Conservation (phyloP, 1,140 invertebrate genomes). For the Nasonia longicornis region DNA sequence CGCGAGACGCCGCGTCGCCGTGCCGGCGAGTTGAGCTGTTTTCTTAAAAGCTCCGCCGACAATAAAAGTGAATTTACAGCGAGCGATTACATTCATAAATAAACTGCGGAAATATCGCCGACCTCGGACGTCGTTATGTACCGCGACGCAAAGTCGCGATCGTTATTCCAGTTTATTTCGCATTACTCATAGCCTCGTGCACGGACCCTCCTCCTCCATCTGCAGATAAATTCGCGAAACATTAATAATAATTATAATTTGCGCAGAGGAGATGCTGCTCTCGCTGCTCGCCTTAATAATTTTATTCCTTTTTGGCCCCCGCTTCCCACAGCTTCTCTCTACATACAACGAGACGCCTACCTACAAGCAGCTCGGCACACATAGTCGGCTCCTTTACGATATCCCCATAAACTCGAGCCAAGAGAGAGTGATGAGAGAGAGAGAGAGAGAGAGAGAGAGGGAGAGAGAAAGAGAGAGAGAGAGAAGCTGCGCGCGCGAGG, state of each 20-base stretch:
- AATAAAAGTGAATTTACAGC: slow-evolving; percentile 44
- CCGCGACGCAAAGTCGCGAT: slow-evolving; percentile 39
- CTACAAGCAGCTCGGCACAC: background rate
- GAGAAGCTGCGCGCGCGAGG: slow-evolving; percentile 30
- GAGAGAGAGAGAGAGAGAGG: background rate
- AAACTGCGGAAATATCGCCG: slow-evolving; percentile 31
- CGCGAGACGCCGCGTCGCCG: background rate
- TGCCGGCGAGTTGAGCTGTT: slow-evolving; percentile 34
- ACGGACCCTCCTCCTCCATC: background rate
- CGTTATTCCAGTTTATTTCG: slow-evolving; percentile 44
- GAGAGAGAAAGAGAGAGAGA: background rate
- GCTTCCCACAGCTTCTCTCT: background rate
- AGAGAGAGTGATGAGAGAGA: background rate
- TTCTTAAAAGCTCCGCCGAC: slow-evolving; percentile 44
- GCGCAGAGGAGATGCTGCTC: background rate
- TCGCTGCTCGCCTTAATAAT: slow-evolving; percentile 29
- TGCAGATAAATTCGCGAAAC: slow-evolving; percentile 39
- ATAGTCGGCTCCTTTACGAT: slow-evolving; percentile 31
- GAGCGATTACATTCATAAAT: slow-evolving; percentile 43
- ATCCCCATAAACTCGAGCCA: slow-evolving; percentile 34
- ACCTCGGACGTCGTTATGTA: background rate
- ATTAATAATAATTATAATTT: slow-evolving; percentile 47
- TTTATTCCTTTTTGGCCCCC: slow-evolving; percentile 38
- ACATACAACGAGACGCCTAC: background rate
- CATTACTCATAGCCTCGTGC: slow-evolving; percentile 19